Conservation (phyloP, 2,888 invertebrate species). For the Brenthis hecate region DNA sequence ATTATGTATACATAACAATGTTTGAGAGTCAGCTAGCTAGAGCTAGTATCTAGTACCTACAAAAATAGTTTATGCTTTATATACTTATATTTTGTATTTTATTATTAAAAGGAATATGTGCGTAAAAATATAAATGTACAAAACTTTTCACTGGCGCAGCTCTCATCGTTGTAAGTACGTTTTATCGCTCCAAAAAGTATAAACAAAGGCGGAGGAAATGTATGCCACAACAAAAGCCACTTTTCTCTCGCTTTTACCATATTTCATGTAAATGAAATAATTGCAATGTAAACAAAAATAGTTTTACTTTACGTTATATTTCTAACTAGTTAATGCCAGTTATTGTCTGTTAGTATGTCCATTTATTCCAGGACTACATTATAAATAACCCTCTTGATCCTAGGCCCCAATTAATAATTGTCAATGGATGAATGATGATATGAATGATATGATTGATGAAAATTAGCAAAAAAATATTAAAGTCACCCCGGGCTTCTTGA, state of each 20-base stretch:
- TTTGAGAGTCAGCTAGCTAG: no score
- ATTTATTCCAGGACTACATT: no score
- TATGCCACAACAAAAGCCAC: conserved; percentile 21
- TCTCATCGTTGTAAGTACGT: conserved; percentile 18
- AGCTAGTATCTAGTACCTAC: no score
- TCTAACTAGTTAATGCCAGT: no score
- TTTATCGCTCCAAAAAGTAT: conserved; percentile 18
- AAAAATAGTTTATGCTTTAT: background rate
- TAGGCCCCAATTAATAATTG: no score
- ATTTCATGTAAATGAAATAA: conserved; percentile 22
- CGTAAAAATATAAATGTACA: conserved; percentile 15
- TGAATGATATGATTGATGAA: no score
- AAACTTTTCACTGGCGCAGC: conserved; percentile 13
- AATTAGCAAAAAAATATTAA: no score
- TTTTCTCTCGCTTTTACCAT: conserved; percentile 7
- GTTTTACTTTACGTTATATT: background rate
- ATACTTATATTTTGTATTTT: background rate
- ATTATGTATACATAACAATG: no score
- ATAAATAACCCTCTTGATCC: no score
- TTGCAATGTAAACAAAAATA: conserved; percentile 9
- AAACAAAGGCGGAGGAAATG: conserved; percentile 14
- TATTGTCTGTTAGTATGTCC: no score
- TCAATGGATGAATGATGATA: no score
- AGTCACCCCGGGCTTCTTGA: no score
- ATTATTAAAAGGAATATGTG: conserved; percentile 5